These are phyloP conservation scores for Microcebus jonahi DNA, from an alignment of 2,113 vertebrate species.

Conservation along the genomic window DNA sequence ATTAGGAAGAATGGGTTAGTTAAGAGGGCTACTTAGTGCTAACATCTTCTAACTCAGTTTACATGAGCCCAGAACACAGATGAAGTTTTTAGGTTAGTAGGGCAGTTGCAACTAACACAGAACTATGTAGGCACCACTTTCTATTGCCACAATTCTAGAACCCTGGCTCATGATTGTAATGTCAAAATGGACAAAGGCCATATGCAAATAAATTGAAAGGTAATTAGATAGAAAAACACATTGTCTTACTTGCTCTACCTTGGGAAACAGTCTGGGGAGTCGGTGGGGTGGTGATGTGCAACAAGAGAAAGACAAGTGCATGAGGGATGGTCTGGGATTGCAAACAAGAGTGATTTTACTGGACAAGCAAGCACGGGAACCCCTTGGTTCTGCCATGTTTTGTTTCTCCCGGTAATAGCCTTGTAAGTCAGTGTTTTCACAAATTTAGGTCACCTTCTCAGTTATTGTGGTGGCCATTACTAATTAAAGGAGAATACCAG, in stretches of 20 bases:
- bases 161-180: too few species aligned
- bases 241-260: background rate
- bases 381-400: background rate
- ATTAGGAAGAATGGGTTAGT: background rate
- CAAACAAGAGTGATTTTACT: background rate
- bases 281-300: background rate
- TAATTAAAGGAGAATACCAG: background rate
- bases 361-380: background rate
- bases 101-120: background rate
- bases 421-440: background rate
- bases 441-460: background rate
- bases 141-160: background rate
- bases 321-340: background rate
- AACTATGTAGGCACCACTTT: background rate
- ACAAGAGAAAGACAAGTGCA: background rate
- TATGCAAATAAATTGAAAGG: background rate
- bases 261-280: background rate
- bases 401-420: background rate
- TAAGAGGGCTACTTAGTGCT: background rate
- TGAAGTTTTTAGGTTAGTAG: background rate
- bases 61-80: background rate
- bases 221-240: background rate
- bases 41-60: background rate
- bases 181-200: background rate
- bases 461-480: background rate